Evolutionary conservation across 1,140 invertebrate species (phyloP), one percentile per base, ranked within the genome.

Genomic region (Uloborus diversus): DNA sequence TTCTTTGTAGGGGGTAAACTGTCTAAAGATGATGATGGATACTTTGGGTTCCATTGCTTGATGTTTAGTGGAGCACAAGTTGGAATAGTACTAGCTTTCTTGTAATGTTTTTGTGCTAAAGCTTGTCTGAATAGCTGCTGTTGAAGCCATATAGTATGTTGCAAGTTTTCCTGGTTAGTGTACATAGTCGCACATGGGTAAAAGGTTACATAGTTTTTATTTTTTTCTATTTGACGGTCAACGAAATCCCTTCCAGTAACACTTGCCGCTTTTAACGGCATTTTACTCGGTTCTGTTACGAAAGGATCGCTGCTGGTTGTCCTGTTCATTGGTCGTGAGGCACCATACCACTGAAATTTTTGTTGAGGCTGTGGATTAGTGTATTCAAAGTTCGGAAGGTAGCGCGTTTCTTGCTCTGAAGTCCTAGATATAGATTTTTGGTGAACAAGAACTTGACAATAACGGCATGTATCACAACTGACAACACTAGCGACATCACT

Each of bases 71-170:
- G 61, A 49, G 57, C 53, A 32, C 66, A 70, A 51, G 65, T 79
- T 1, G 66, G 66, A 27, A 80, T 70, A 9, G 61, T 80, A 42
- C 47, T 80, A 28, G 56, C 53, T 32, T 80, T 80, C 30, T 80
- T 80, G 20, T 65, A 73, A 81, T 87, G 86, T 69, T 88, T 87
- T 59, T 88, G 57, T 11, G 78, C 64, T 66, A 85, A 53, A 3
- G 90, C 88, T 83, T 91, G 89, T 47, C 90, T 89, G 82, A 93
- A 92, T 13, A 93, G 84, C 84, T 92, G 90, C 82, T 93, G 92
- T 82, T 93, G 92, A 3, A 92, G 86, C 79, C 91, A 86, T 85
- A 93, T 93, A 9, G 92, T 93, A 83, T 92, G 91, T 81, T 92
- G 89, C 17, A 93, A 85, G 84, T 93, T 92, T 3, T 90, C 91